These are phyloP conservation scores for Sinocyclocheilus anophthalmus DNA, from an alignment of 2,113 vertebrate genomes.

Conservation along the genomic window DNA sequence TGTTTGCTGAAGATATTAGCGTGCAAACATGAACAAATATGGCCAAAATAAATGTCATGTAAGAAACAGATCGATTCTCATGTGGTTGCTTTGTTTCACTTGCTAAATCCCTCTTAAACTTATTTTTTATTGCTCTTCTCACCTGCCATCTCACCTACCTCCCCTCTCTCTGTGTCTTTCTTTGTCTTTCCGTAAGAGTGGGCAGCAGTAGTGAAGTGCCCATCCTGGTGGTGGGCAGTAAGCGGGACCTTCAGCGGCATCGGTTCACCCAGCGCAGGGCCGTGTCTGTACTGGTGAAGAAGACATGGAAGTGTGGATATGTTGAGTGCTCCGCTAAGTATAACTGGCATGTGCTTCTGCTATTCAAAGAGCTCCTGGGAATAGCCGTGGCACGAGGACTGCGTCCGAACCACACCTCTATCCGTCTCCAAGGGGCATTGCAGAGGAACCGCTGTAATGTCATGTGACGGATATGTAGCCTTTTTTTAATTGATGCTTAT, in stretches of 20 bases:
- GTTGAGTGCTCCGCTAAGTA: slow-evolving; percentile 89
- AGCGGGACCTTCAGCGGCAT: slow-evolving; percentile 84
- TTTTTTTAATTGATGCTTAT: slow-evolving; percentile 9
- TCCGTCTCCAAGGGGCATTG: slow-evolving; percentile 88
- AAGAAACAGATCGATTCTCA: not conserved
- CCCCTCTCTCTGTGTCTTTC: not conserved
- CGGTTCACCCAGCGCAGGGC: slow-evolving; percentile 84
- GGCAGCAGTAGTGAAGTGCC: slow-evolving; percentile 83
- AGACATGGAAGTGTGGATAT: slow-evolving; percentile 90
- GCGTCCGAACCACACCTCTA: slow-evolving; percentile 80
- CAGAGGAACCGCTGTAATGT: slow-evolving; percentile 85
- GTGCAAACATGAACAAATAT: too few species aligned
- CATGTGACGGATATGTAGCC: slow-evolving; percentile 77
- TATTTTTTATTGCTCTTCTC: not conserved
- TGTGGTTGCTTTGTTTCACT: not conserved
- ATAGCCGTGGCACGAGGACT: slow-evolving; percentile 79
- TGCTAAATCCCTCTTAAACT: not conserved
- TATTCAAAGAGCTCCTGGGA: slow-evolving; percentile 88
- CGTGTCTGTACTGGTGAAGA: slow-evolving; percentile 86
- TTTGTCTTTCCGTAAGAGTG: slow-evolving; percentile 66
- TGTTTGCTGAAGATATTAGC: not conserved
- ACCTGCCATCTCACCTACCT: not conserved
- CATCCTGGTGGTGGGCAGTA: slow-evolving; percentile 89
- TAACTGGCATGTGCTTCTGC: slow-evolving; percentile 89
- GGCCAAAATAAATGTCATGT: not conserved